Base-by-base conservation (phyloP, 2,888 invertebrate genomes). In the Corbicula japonica region DNA sequence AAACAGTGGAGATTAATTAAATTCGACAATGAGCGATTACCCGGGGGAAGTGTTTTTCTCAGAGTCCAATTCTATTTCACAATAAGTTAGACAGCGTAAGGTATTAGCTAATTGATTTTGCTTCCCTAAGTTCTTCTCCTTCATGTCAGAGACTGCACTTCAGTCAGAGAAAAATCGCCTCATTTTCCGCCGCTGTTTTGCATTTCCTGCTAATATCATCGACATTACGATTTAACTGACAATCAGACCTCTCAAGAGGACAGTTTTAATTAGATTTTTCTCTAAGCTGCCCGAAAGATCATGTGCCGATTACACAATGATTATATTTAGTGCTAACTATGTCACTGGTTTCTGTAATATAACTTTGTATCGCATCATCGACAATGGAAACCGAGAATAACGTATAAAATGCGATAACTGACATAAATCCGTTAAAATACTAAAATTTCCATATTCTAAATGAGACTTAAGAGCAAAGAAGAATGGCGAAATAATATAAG, bases 41-140 rank as follows among this genome's bases (percentile, higher is more conserved):
- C 44, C 56, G 21, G 34, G 68, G 56, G 44, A 32, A 26, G 21
- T 56, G 30, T 68, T 56, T 18, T 56, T 44, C 56, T 26, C 28
- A 21, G 21, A 41, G 68, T 41, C 30, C 30, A 68, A 68, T 68
- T 41, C 56, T 26, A 68, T 68, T 56, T 68, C 68, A 44, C n/a
- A 41, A 54, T 66, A 56, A 30, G 41, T 44, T 66, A 68, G 68
- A 68, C 56, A 44, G 65, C 65, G 52, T 52, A 38, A 66, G 38
- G 50, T 34, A 52, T 52, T 32, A 50, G 56, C 34, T 56, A 66
- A 56, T 68, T 68, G 68, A 68, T 68, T 68, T 56, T 21, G 54
- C 15, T 38, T 44, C 15, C 18, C 32, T 8, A 54, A n/a, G 54
- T 54, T 28, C 35, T n/a, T 54, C 52, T 52, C 52, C 28, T 52